phyloP scores from a whole-genome alignment of 2,797 vertebrate genomes.

The Pipistrellus pipistrellus region DNA sequence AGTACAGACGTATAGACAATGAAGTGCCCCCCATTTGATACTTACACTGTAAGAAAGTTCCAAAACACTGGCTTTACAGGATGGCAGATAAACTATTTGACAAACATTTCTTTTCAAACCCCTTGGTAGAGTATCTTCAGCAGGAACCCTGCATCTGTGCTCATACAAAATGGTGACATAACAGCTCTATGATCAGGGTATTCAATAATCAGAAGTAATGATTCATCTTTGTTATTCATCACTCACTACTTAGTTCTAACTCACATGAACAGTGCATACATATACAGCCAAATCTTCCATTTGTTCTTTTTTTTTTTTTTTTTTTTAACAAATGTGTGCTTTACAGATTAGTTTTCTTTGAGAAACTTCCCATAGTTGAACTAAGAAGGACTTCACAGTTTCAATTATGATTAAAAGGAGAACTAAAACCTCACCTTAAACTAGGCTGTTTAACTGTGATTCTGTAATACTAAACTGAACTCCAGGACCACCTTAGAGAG shows the following conservation, averaged over 20 bases:
- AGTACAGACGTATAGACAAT: background rate
- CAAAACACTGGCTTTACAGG: constrained; percentile 24
- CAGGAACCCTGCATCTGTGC: constrained; percentile 18
- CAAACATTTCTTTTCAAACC: constrained; percentile 47
- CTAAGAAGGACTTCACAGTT: constrained; percentile 66
- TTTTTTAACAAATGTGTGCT: background rate
- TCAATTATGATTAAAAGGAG: constrained; percentile 60
- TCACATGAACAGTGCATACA: constrained; percentile 40
- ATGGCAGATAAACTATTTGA: background rate
- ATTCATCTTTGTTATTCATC: constrained; percentile 56
- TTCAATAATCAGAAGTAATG: constrained; percentile 52
- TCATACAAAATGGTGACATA: constrained; percentile 28
- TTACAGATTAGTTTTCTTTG: constrained; percentile 58
- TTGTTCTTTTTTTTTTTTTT: constrained; percentile 21
- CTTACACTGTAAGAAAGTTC: background rate
- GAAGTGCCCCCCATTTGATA: background rate
- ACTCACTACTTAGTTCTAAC: constrained; percentile 26
- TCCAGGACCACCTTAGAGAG: constrained; percentile 46
- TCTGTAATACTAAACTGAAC: constrained; percentile 47
- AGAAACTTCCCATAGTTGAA: constrained; percentile 64
- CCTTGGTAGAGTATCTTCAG: constrained; percentile 54
- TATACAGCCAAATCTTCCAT: constrained; percentile 21
- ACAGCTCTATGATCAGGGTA: background rate
- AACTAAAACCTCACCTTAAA: constrained; percentile 48
- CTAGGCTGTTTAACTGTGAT: constrained; percentile 5